Percentiles rank a stretch among this genome's conserved stretches.
Evolutionary conservation across 2,888 invertebrate genomes (phyloP).

Genomic region (Pseudeuparius sepicola): DNA sequence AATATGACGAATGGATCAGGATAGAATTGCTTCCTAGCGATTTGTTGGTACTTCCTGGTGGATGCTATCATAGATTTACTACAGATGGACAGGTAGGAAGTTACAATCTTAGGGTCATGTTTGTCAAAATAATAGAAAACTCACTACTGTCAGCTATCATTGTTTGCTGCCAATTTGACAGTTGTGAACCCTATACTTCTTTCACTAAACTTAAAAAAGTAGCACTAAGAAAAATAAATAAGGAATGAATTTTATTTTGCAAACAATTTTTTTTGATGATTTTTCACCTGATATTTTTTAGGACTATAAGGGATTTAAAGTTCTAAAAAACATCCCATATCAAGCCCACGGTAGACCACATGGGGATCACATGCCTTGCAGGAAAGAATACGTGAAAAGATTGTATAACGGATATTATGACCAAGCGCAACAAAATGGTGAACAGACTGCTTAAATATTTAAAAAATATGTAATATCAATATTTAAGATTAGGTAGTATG

Average conservation of each 20-base stretch:
- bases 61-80: conserved; percentile 91
- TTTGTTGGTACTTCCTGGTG: conserved; percentile 81
- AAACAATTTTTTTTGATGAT: too few species aligned
- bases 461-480: too few species aligned
- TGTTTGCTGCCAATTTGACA: too few species aligned
- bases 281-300: too few species aligned
- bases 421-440: conserved; percentile 8
- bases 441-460: too few species aligned
- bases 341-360: conserved; percentile 75
- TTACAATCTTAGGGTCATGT: too few species aligned
- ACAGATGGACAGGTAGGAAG: conserved; percentile 65
- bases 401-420: conserved; percentile 39
- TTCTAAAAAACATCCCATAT: conserved; percentile 87
- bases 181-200: too few species aligned
- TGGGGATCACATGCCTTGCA: conserved; percentile 68
- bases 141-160: too few species aligned
- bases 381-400: conserved; percentile 56
- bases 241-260: too few species aligned
- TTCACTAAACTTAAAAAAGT: too few species aligned
- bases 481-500: too few species aligned
- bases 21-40: conserved; percentile 74
- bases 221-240: too few species aligned
- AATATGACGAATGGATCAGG: conserved; percentile 77
- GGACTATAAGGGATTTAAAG: conserved; percentile 77
- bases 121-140: conserved; percentile 8